phyloP scores from a whole-genome alignment of 2,113 vertebrate genomes.

The Thamnaconus septentrionalis region DNA sequence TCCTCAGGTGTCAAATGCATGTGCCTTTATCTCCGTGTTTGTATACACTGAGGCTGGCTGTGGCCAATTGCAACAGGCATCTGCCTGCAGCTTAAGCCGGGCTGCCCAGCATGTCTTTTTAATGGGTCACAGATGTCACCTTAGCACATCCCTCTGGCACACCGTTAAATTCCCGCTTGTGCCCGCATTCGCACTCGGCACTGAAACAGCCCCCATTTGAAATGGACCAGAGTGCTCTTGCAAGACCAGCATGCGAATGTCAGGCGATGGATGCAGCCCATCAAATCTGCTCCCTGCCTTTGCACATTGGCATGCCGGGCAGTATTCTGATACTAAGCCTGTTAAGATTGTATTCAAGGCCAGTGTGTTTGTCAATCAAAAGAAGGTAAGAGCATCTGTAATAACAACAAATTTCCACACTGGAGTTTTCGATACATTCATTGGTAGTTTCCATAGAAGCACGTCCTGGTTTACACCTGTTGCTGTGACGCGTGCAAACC shows the following conservation, averaged over 20 bases:
- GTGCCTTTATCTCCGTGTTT: neutral
- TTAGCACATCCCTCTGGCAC: slow-evolving; percentile 23
- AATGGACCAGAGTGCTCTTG: slow-evolving; percentile 10
- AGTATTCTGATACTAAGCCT: no score
- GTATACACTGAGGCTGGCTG: neutral
- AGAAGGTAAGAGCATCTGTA: no score
- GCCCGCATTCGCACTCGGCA: slow-evolving; percentile 18
- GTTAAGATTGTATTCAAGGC: no score
- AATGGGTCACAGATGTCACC: slow-evolving; percentile 30
- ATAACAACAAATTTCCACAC: no score
- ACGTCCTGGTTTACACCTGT: no score
- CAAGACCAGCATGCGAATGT: slow-evolving; percentile 29
- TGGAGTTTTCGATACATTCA: no score
- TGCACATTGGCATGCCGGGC: no score
- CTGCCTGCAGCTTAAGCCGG: slow-evolving; percentile 10
- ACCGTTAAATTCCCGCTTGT: slow-evolving; percentile 12
- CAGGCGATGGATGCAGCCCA: slow-evolving; percentile 42
- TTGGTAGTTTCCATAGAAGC: no score
- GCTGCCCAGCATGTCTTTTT: slow-evolving; percentile 14
- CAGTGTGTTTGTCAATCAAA: no score
- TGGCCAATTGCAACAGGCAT: slow-evolving; percentile 16
- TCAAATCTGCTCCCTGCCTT: slow-evolving; percentile 23
- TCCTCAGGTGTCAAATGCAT: slow-evolving; percentile 16
- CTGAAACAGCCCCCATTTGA: neutral
- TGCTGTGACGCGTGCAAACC: no score